These are phyloP conservation scores for Eulemur macaco DNA, from an alignment of 2,113 vertebrate species.

Conservation along the genomic window DNA sequence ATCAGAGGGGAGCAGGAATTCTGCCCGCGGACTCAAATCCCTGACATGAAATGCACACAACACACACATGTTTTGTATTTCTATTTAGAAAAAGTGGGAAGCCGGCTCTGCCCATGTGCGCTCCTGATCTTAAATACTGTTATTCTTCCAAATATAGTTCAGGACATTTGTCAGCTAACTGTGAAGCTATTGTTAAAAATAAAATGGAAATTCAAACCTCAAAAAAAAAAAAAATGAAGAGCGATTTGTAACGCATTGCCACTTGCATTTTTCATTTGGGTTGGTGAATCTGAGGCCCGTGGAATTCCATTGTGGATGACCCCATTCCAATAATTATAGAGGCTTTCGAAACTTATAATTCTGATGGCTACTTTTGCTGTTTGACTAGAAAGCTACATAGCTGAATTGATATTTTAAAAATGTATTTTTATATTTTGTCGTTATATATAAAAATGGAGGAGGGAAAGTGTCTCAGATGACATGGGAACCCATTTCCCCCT, in stretches of 20 bases:
- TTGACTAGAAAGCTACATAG: slow-evolving; percentile 31
- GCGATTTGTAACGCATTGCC: background rate
- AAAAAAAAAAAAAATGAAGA: slow-evolving; percentile 49
- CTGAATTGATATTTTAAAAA: slow-evolving; percentile 41
- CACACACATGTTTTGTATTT: background rate
- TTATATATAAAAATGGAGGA: slow-evolving; percentile 28
- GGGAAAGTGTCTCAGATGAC: slow-evolving; percentile 53
- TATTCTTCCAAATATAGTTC: slow-evolving; percentile 67
- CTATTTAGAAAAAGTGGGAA: slow-evolving; percentile 11
- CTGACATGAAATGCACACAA: background rate
- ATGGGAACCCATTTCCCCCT: slow-evolving; percentile 32
- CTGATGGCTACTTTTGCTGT: background rate
- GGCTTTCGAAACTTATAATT: background rate
- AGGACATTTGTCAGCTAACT: slow-evolving; percentile 63
- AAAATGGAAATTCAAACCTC: slow-evolving; percentile 68
- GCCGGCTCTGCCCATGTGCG: background rate
- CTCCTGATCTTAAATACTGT: slow-evolving; percentile 43
- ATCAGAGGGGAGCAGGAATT: background rate
- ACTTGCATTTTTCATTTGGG: background rate
- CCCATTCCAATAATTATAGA: slow-evolving; percentile 33
- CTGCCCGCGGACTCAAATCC: background rate
- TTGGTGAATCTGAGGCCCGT: background rate
- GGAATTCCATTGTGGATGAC: background rate
- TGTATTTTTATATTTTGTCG: slow-evolving; percentile 64
- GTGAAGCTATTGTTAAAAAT: slow-evolving; percentile 73